phyloP scores from a whole-genome alignment of 2,113 vertebrate genomes.

The Scytalopus superciliaris region DNA sequence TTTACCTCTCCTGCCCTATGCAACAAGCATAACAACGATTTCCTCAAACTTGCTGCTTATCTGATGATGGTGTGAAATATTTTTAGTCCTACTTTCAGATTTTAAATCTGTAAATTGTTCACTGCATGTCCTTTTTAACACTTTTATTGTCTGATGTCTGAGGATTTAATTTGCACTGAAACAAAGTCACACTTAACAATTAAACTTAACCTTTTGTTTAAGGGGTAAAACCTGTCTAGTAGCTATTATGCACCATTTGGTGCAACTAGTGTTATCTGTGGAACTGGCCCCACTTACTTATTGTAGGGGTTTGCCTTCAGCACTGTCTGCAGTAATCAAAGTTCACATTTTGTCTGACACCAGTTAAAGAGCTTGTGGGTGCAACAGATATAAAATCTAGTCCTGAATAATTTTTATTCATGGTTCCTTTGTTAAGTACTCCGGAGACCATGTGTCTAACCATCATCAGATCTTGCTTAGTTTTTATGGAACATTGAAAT shows the following conservation, averaged over 20 bases:
- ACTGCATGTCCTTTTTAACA: neutral
- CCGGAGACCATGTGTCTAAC: neutral
- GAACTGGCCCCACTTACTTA: neutral
- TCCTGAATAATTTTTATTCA: neutral
- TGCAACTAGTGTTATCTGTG: neutral
- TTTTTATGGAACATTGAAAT: slow-evolving; percentile 7
- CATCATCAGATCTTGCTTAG: neutral
- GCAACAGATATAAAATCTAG: neutral
- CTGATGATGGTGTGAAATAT: neutral
- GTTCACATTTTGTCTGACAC: neutral
- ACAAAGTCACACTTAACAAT: neutral
- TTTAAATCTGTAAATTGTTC: neutral
- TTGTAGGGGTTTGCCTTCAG: neutral
- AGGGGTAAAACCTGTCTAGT: neutral
- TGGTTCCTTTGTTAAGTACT: neutral
- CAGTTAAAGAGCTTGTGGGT: neutral
- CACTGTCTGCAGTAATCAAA: neutral
- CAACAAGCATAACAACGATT: neutral
- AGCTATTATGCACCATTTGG: neutral
- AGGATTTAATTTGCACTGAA: neutral
- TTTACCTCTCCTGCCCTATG: neutral
- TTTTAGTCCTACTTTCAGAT: neutral
- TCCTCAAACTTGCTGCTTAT: neutral
- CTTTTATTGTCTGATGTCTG: neutral
- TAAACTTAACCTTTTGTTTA: neutral